Evolutionary conservation across 2,113 vertebrate genomes (phyloP).

Genomic region (Phalacrocorax brasilianus): DNA sequence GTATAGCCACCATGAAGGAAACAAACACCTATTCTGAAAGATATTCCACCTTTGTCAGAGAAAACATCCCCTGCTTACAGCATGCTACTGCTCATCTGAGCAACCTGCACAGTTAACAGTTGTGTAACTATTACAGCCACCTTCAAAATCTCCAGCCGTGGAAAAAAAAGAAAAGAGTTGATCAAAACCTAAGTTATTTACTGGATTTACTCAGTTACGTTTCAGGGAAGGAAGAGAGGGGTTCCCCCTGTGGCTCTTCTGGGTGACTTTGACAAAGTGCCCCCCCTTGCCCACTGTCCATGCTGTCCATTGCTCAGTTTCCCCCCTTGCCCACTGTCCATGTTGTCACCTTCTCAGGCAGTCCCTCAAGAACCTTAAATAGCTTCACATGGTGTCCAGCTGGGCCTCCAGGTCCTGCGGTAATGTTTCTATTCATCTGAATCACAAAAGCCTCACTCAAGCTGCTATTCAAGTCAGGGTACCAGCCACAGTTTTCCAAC

Average conservation of each 20-base stretch:
- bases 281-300: not conserved
- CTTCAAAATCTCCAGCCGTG: not conserved
- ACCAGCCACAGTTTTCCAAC: not conserved
- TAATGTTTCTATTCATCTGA: not conserved
- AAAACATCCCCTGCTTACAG: not conserved
- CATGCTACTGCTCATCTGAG: not conserved
- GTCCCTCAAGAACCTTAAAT: not conserved
- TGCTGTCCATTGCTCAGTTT: not conserved
- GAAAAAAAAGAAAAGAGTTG: not conserved
- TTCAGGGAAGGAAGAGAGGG: not conserved
- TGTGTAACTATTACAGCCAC: fast-evolving
- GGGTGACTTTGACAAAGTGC: not conserved
- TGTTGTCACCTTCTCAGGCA: not conserved
- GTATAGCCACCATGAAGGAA: not conserved
- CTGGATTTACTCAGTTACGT: not conserved
- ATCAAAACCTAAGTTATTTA: not conserved
- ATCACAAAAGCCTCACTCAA: not conserved
- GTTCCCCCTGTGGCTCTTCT: not conserved
- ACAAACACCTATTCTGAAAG: not conserved
- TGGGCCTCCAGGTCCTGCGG: not conserved
- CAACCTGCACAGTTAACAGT: not conserved
- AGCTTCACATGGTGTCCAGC: not conserved
- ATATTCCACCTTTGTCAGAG: not conserved
- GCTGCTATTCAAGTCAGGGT: not conserved
- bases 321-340: not conserved